Percentiles rank a stretch among this genome's conserved stretches.
Conservation (phyloP, 2,888 invertebrate species). For the Limenitis camilla region DNA sequence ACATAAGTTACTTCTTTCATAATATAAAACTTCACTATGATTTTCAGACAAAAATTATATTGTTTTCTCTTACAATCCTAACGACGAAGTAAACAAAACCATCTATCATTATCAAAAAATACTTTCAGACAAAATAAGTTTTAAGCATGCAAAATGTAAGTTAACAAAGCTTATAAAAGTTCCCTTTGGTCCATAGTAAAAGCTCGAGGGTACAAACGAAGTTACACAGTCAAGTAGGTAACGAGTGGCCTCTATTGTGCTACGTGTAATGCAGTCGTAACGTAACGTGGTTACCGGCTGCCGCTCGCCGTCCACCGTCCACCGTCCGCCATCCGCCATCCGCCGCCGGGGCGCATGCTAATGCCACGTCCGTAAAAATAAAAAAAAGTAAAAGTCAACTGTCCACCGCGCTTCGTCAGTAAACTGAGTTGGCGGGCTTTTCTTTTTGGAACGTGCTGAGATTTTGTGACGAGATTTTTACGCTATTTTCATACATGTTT, state of each 20-base stretch:
- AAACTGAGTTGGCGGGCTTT: constrained; percentile 18
- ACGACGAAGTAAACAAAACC: neutral
- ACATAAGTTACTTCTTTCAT: too few relatives aligned
- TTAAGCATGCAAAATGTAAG: constrained; percentile 18
- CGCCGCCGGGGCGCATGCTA: constrained; percentile 60
- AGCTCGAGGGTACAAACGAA: constrained; percentile 54
- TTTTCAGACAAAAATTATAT: too few relatives aligned
- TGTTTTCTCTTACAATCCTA: neutral
- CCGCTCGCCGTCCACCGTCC: too few relatives aligned
- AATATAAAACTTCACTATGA: too few relatives aligned
- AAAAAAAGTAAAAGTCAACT: constrained; percentile 33
- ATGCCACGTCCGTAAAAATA: constrained; percentile 35
- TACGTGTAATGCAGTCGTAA: constrained; percentile 39
- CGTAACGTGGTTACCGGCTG: constrained; percentile 60
- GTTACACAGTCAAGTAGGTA: constrained; percentile 73
- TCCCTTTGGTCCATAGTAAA: constrained; percentile 30
- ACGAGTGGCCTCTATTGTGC: constrained; percentile 64
- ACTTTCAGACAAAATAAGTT: constrained; percentile 11
- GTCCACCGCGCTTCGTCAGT: constrained; percentile 25
- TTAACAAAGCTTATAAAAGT: constrained; percentile 25
- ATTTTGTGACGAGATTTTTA: constrained; percentile 16
- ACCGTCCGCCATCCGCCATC: too few relatives aligned
- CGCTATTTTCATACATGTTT: constrained; percentile 5
- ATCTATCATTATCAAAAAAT: constrained; percentile 2
- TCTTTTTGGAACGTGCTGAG: constrained; percentile 21